phyloP scores from a whole-genome alignment of 1,140 invertebrate species.

The Drosophila paulistorum region DNA sequence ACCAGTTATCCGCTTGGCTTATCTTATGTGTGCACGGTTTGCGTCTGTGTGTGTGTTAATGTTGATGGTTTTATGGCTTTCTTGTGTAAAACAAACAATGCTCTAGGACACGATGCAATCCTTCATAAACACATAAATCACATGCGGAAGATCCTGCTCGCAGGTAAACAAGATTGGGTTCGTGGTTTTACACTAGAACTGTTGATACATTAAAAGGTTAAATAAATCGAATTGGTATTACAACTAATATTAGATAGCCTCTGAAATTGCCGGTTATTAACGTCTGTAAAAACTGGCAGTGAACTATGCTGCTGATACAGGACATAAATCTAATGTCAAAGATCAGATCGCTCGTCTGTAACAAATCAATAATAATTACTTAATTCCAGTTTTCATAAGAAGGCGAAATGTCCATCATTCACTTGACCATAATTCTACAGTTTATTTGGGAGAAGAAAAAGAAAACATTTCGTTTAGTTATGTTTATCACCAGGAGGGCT shows the following conservation, averaged over 20 bases:
- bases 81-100: constrained; percentile 64
- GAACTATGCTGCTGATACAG: too few species aligned
- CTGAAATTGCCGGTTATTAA: too few species aligned
- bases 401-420: constrained; percentile 3
- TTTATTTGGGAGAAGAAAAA: constrained; percentile 65
- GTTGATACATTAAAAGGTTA: not conserved
- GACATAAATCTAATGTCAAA: too few species aligned
- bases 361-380: not conserved
- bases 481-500: constrained; percentile 87
- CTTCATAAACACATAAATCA: constrained; percentile 70
- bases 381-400: not conserved
- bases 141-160: not conserved
- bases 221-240: too few species aligned
- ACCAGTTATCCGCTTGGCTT: constrained; percentile 63
- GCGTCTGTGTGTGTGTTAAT: constrained; percentile 23
- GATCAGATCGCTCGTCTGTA: too few species aligned
- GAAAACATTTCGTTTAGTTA: constrained; percentile 29
- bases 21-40: constrained; percentile 37
- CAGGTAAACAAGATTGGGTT: not conserved
- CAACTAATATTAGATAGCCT: too few species aligned
- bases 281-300: too few species aligned
- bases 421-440: constrained; percentile 33
- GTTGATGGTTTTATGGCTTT: constrained; percentile 68
- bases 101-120: constrained; percentile 52
- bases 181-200: not conserved